Base-by-base conservation (phyloP, 2,797 vertebrate genomes). In the Arnoldichthys spilopterus region DNA sequence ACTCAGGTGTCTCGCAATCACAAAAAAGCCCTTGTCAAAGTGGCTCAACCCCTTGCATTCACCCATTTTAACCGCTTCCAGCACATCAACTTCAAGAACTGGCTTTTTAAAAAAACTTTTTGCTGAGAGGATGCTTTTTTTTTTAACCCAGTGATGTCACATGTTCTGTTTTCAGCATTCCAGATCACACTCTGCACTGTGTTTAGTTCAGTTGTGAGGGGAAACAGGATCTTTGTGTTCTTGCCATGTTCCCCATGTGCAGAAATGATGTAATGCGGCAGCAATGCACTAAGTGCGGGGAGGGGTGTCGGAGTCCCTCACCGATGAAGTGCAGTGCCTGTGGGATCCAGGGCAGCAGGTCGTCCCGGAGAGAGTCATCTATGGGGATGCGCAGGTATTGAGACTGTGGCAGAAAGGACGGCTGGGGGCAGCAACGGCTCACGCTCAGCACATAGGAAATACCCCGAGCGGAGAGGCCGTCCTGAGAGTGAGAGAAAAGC, bases 321-420 rank as follows among this genome's bases (percentile, higher is more conserved):
- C 94, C 93, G 0, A 94, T 94, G 81, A 94, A 94, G 74, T 71
- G 84, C 61, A 94, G 86, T 2, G 94, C 94, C 87, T 91, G 86
- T 0, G 93, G 93, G 83, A 94, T 93, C 92, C 92, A 94, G 26
- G 93, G 90, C 84, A 94, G 89, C 85, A 94, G 87, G 80, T 94
- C 90, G 0, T 90, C 94, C 83, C 91, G 83, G 71, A 93, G 85
- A 7, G 94, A 94, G 85, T 94, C 94, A 0, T 94, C 92, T 0
- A 94, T 93, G 26, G 94, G 93, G 77, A 94, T 90, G 3, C 94
- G 92, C 0, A 93, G 89, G 77, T 91, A 94, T 79, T 90, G 90
- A 54, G 91, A 90, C 82, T 74, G 26, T 2, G 92, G 93, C 64
- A 94, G 85, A 69, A 94, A 94, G 7, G 90, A 85, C 2, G 93